Conservation (phyloP, 2,888 invertebrate species). For the Rhagophthalmus giganteus region DNA sequence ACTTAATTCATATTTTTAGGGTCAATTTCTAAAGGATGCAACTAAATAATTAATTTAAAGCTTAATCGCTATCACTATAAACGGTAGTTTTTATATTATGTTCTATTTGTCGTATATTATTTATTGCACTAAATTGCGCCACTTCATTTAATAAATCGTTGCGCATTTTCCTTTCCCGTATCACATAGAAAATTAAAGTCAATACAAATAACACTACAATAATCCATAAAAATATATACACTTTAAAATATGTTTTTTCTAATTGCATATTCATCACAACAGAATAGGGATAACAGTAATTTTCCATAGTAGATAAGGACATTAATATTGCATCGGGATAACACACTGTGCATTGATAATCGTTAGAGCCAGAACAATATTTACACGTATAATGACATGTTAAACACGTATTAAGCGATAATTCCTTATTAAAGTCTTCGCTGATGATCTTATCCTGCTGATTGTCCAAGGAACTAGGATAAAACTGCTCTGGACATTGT, state of each 20-base stretch:
- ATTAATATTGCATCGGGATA: constrained; percentile 65
- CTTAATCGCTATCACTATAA: constrained; percentile 45
- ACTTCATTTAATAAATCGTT: constrained; percentile 31
- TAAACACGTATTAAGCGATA: constrained; percentile 55
- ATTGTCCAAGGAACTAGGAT: constrained; percentile 40
- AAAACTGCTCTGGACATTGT: constrained; percentile 57
- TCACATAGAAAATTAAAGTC: constrained; percentile 21
- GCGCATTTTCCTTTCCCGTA: constrained; percentile 20
- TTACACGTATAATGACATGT: constrained; percentile 77
- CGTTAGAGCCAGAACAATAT: constrained; percentile 68
- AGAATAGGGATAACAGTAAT: constrained; percentile 50
- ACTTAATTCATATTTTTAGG: neutral
- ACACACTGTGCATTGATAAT: constrained; percentile 70
- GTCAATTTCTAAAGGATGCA: neutral
- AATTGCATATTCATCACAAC: constrained; percentile 34
- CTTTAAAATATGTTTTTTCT: constrained; percentile 46
- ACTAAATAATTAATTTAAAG: constrained; percentile 3
- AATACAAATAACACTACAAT: constrained; percentile 36
- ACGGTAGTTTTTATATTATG: constrained; percentile 45
- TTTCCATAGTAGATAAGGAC: constrained; percentile 49
- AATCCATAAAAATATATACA: constrained; percentile 40
- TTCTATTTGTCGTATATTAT: constrained; percentile 44
- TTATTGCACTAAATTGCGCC: constrained; percentile 38
- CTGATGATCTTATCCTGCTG: constrained; percentile 13
- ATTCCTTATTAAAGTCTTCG: constrained; percentile 34